Percentiles rank a stretch among this genome's conserved stretches.
Conservation (phyloP, 2,113 vertebrate genomes). For the Puffinus mauretanicus region DNA sequence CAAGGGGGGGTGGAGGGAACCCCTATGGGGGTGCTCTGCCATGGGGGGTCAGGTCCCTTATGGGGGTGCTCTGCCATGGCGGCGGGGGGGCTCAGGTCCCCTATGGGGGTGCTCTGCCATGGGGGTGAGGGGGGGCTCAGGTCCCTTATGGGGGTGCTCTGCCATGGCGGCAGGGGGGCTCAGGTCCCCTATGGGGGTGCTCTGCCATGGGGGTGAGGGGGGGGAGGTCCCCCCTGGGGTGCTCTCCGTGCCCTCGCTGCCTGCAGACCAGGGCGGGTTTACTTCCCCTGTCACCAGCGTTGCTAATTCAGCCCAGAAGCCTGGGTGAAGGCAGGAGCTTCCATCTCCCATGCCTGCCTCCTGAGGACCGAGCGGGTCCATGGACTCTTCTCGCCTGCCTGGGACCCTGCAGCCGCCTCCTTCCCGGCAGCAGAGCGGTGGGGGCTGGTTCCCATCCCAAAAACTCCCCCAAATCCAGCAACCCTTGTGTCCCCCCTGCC, state of each 20-base stretch:
- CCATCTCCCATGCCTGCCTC: background rate
- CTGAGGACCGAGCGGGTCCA: rapidly evolving
- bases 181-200: background rate
- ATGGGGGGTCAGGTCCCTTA: too few species aligned
- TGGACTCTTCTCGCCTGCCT: too few species aligned
- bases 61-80: background rate
- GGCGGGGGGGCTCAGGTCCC: background rate
- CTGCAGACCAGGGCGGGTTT: rapidly evolving
- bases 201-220: background rate
- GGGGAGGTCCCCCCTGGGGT: too few species aligned
- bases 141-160: background rate
- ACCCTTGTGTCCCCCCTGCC: rapidly evolving
- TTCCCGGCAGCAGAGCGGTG: background rate
- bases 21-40: too few species aligned
- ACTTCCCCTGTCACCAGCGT: background rate
- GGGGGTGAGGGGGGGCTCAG: too few species aligned
- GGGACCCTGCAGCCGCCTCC: background rate
- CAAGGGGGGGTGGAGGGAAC: background rate
- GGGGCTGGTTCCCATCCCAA: background rate
- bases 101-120: too few species aligned
- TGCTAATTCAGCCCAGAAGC: too few species aligned
- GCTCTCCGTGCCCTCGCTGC: too few species aligned
- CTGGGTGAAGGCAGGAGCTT: background rate
- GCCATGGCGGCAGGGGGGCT: background rate
- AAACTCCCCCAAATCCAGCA: background rate